Evolutionary conservation across 2,797 vertebrate species (phyloP).

Genomic region (Miichthys miiuy): DNA sequence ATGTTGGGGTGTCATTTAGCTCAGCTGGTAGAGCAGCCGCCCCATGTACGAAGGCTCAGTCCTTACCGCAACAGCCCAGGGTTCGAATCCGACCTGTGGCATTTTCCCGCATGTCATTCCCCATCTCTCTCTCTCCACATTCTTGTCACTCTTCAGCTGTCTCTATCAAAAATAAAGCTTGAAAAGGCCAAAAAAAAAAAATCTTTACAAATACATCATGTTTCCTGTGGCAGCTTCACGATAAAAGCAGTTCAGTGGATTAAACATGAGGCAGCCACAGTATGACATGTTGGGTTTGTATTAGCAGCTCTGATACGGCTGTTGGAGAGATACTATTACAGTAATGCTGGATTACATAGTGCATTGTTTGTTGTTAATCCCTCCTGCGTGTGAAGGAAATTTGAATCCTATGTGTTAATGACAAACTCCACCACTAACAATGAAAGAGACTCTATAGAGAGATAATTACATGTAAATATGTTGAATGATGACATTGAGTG

Average conservation of each 20-base stretch:
- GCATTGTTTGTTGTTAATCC: not conserved
- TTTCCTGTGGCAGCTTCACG: not conserved
- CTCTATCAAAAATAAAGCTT: no score
- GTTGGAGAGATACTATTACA: no score
- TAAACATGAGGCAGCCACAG: not conserved
- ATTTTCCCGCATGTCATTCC: no score
- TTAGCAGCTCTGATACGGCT: not conserved
- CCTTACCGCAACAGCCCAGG: no score
- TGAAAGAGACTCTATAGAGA: not conserved
- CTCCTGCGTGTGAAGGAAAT: not conserved
- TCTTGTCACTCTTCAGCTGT: no score
- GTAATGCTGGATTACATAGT: not conserved
- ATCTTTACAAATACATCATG: not conserved
- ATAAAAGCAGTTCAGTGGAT: not conserved
- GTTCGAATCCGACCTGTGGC: no score
- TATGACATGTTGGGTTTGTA: not conserved
- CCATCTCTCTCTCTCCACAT: no score
- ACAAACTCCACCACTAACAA: not conserved
- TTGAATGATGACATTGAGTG: no score
- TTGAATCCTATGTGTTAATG: not conserved
- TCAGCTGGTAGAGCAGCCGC: no score
- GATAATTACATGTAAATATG: not conserved
- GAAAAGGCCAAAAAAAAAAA: no score
- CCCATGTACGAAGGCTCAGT: no score
- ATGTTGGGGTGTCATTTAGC: not conserved